Base-by-base conservation (phyloP, 1,140 invertebrate species). In the Steinernema feltiae region DNA sequence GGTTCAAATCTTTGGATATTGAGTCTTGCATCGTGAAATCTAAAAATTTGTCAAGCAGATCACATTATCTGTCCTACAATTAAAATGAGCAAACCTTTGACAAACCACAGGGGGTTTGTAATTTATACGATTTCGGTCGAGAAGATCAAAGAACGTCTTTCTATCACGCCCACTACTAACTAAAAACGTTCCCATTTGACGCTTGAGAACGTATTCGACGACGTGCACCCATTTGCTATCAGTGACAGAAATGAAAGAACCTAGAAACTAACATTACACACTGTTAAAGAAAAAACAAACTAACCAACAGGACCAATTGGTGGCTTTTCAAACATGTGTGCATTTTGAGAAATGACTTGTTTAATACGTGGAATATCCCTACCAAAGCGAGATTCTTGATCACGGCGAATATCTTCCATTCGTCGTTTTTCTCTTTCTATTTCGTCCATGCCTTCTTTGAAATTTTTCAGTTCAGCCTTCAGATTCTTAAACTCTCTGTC, bases 301-400 rank as follows among this genome's bases (percentile, higher is more conserved):
- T 32, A 71, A 70, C 78, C 78, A 17, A 79, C 2, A 1, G 78
- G 78, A 7, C 78, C 78, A 30, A 71, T 71, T 12, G 78, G 78
- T 32, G 70, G 27, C 21, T 15, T 12, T 24, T 46, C 18, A 69
- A 79, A 79, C 15, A 18, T 17, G 7, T 17, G 2, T 2, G 29
- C 29, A 2, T 76, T 30, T 21, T 41, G 30, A 1, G 74, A 24
- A 21, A 79, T 32, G n/a, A 31, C 35, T 2, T 48, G 7, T 0
- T 74, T 1, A n/a, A 79, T 74, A 35, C 48, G 15, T n/a, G 78
- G 74, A 32, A 79, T 63, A 7, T 48, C 12, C 1, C 3, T 15
- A 18, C 78, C 78, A 31, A 74, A 79, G 48, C 78, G 76, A 27
- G 71, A 78, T 27, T 63, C 15, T 15, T 3, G 12, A 21, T 63